Evolutionary conservation across 1,140 invertebrate species (phyloP), one percentile per base, ranked within the genome.

Genomic region (Oreohelix idahoensis): DNA sequence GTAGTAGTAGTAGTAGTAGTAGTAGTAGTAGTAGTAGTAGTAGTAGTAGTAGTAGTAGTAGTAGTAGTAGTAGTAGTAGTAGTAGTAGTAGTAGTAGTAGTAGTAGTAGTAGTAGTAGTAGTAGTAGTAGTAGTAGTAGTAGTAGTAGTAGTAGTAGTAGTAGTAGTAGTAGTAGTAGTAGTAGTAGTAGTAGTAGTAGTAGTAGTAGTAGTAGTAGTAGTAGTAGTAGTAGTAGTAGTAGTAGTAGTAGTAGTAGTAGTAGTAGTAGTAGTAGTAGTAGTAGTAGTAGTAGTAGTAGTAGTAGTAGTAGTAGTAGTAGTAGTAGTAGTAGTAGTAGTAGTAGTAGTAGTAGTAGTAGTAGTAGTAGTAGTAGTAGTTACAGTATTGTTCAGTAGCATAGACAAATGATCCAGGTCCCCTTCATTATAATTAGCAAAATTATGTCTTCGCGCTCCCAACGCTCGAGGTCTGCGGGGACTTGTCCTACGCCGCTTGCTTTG

Each of bases 291-390:
- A 63, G 83, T 58, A 76, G 63, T 70, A 76, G 80, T 74, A 81
- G 80, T 73, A 70, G 83, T 74, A 70, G 80, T 74, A 76, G 80
- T 69, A n/a, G 80, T 79, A 76, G 66, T 71, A 83, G 81, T 53
- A 66, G 79, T 76, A 81, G 80, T 74, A 76, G 80, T 69, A 81
- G 80, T 73, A 76, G 80, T 69, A 83, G 83, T 32, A 75, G 73
- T 69, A 53, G 73, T 35, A 58, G 53, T 39, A 81, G 77, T 49
- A 66, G 63, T 69, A 70, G 70, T 49, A 69, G 83, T 32, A 80
- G 69, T 29, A 73, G 51, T 32, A 71, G 66, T 63, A 71, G 84
- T 35, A 63, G 15, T 32, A 83, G 71, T 49, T 11, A 8, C 17
- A 49, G 45, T 49, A 49, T 49, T 39, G n/a, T n/a, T n/a, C n/a